Percentiles rank a stretch among this genome's conserved stretches.
Conservation (phyloP, 2,113 vertebrate species). For the Hystrix cristata region DNA sequence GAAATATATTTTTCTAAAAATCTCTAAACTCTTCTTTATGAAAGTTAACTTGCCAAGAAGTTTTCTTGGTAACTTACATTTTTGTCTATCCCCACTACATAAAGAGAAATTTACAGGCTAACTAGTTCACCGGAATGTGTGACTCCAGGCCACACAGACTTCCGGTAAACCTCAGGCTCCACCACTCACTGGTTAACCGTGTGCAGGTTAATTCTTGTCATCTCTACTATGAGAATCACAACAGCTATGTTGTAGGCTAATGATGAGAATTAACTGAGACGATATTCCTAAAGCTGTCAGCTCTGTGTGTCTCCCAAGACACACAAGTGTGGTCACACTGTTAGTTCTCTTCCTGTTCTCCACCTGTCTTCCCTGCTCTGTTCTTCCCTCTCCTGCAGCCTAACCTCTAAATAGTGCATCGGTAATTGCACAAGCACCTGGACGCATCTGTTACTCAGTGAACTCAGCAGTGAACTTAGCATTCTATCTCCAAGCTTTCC, state of each 20-base stretch:
- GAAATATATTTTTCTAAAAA: not conserved
- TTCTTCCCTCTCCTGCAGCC: not conserved
- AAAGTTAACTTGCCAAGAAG: not conserved
- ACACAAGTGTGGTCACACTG: not conserved
- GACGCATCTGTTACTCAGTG: slow-evolving; percentile 23
- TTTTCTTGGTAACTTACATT: not conserved
- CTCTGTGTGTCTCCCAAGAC: not conserved
- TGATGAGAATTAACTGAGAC: not conserved
- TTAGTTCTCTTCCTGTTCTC: not conserved
- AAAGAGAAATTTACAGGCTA: slow-evolving; percentile 41
- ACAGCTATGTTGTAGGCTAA: not conserved
- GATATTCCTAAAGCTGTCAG: not conserved
- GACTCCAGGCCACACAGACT: not conserved
- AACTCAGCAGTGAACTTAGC: slow-evolving; percentile 56
- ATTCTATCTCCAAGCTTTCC: slow-evolving; percentile 58
- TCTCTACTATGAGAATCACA: slow-evolving; percentile 7
- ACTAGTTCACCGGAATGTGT: not conserved
- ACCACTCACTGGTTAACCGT: not conserved
- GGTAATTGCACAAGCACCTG: slow-evolving; percentile 1
- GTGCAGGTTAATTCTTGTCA: not conserved
- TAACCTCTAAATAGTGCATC: slow-evolving; percentile 51
- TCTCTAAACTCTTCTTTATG: not conserved
- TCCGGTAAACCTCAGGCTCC: not conserved
- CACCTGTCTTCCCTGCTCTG: not conserved
- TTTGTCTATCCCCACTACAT: not conserved